Base-by-base conservation (phyloP, 2,113 vertebrate genomes). In the Odocoileus hemionus region DNA sequence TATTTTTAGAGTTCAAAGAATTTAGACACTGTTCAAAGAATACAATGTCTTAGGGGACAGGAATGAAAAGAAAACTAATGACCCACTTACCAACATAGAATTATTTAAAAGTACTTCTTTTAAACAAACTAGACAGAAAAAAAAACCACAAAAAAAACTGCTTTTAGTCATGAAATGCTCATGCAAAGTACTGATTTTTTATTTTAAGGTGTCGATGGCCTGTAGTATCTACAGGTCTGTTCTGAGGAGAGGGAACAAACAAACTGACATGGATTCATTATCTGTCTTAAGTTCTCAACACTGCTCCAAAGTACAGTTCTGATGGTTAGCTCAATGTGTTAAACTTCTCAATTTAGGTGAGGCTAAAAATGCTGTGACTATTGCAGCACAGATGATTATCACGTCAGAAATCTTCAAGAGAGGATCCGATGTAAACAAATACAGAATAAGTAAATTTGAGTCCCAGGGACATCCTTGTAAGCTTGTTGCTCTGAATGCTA, bases 71-170 rank as follows among this genome's bases (percentile, higher is more conserved):
- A 97, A 97, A 86, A 15, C 60, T 36, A 87, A 36, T 96, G 97
- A 83, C 4, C 39, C 28, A 36, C 76, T 89, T 94, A 97, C 92
- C 0, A 25, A 96, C 30, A 95, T 52, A 94, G n/a, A 90, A 86
- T 96, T 96, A 28, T 74, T 91, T 96, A 95, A 79, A 94, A 98
- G 98, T 23, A 23, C 54, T 97, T 80, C 50, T 97, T 94, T 98
- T 45, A 90, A 97, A 97, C 86, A 95, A 97, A 97, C 36, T 88
- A 98, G 85, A 95, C 82, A 86, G 70, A 88, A 50, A 50, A 50
- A 90, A 91, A 95, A 92, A 54, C 26, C n/a, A 60, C 74, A 90
- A 89, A 57, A 67, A 90, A 89, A 57, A 67, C 64, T 86, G 90
- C 43, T 55, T 91, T 91, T 47, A 94, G 23, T 94, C 67, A 89